A percentile compares a stretch with the other conserved stretches of the same genome.
Evolutionary conservation across 2,888 invertebrate species (phyloP).

Genomic region (Unio pictorum): DNA sequence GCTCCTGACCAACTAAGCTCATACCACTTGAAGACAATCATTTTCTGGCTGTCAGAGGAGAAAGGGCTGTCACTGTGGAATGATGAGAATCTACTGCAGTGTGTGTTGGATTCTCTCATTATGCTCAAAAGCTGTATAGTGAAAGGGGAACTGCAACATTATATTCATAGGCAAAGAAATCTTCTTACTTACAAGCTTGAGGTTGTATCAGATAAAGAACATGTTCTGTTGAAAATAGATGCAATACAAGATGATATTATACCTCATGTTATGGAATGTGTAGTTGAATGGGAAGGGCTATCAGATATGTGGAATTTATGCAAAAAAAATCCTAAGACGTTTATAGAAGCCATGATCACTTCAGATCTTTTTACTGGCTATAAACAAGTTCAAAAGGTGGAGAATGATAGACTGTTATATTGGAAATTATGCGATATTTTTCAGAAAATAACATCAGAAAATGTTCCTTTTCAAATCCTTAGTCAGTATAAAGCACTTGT

Average conservation of each 20-base stretch:
- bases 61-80: slow-evolving; percentile 3
- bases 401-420: not conserved
- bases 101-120: slow-evolving; percentile 1
- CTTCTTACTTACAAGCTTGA: slow-evolving; percentile 10
- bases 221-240: slow-evolving; percentile 2
- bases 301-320: not conserved
- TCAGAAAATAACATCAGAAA: not conserved
- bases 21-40: slow-evolving; percentile 11
- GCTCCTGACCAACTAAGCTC: slow-evolving; percentile 12
- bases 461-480: not conserved
- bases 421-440: slow-evolving; percentile 2
- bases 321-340: not conserved
- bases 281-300: not conserved
- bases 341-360: not conserved
- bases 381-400: not conserved
- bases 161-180: slow-evolving; percentile 9
- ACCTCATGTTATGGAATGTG: not conserved
- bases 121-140: slow-evolving; percentile 1
- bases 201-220: not conserved
- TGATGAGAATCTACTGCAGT: slow-evolving; percentile 4
- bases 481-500: not conserved
- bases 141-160: slow-evolving; percentile 4
- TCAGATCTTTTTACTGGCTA: not conserved
- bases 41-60: slow-evolving; percentile 16
- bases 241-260: not conserved